Percentiles rank a stretch among this genome's conserved stretches.
Conservation (phyloP, 2,797 vertebrate genomes). For the Brachyalestes nurse region DNA sequence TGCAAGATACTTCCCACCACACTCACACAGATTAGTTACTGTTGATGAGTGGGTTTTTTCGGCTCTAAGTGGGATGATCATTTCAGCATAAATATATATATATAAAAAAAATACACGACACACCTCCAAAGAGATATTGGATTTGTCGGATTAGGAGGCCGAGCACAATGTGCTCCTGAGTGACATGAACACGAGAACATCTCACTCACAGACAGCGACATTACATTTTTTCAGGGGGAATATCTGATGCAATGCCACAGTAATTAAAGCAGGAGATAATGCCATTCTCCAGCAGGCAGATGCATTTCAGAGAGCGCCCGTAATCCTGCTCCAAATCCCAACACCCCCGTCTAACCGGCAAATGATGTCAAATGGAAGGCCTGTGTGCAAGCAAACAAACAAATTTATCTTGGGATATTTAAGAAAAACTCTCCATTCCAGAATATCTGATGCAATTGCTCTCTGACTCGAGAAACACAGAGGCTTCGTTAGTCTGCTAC, state of each 20-base stretch:
- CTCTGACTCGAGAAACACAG: constrained; percentile 39
- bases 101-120: constrained; percentile 48
- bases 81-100: constrained; percentile 51
- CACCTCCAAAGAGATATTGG: constrained; percentile 56
- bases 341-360: constrained; percentile 58
- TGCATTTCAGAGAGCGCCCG: constrained; percentile 60
- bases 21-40: constrained; percentile 41
- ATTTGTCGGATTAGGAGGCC: constrained; percentile 58
- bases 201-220: constrained; percentile 68
- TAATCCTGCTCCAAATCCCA: constrained; percentile 66
- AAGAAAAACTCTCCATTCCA: constrained; percentile 34
- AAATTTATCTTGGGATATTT: constrained; percentile 45
- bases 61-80: constrained; percentile 31
- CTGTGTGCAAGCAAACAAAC: constrained; percentile 51
- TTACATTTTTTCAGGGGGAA: constrained; percentile 75
- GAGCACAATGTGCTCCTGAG: constrained; percentile 54
- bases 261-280: constrained; percentile 69
- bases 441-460: constrained; percentile 56
- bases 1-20: constrained; percentile 50
- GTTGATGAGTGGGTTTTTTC: constrained; percentile 37
- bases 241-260: constrained; percentile 83
- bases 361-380: constrained; percentile 55
- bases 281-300: constrained; percentile 63
- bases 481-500: constrained; percentile 34
- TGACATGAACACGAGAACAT: constrained; percentile 56